These are phyloP conservation scores for Nyctibius bracteatus DNA, from an alignment of 2,113 vertebrate species.

Conservation along the genomic window DNA sequence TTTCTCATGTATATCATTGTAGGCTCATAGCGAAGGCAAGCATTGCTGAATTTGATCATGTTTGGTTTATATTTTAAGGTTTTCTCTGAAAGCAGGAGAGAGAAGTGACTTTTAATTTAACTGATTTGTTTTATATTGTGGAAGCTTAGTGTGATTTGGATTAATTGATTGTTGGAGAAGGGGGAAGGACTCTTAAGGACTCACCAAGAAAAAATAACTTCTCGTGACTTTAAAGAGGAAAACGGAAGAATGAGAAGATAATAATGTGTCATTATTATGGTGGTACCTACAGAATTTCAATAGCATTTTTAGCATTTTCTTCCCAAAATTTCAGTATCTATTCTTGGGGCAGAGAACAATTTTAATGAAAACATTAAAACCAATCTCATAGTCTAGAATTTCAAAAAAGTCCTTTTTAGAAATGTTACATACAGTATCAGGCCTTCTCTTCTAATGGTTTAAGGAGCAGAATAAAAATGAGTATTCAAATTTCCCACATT, in stretches of 20 bases:
- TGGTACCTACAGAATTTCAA: neutral
- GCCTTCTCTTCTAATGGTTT: neutral
- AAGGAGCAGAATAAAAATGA: neutral
- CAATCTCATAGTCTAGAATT: neutral
- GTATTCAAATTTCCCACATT: neutral
- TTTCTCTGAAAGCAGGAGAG: neutral
- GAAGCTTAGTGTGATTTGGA: neutral
- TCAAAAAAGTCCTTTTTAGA: neutral
- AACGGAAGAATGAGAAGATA: neutral
- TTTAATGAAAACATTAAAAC: neutral
- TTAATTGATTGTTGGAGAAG: neutral
- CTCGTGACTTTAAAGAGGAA: neutral
- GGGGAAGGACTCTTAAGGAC: neutral
- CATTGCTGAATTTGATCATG: neutral
- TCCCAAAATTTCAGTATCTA: neutral
- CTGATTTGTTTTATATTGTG: neutral
- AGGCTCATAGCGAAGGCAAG: neutral
- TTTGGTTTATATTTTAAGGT: neutral
- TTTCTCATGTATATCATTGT: fast-evolving
- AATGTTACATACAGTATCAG: neutral
- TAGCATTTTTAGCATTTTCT: neutral
- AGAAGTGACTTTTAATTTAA: neutral
- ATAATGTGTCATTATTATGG: neutral
- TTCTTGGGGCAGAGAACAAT: neutral
- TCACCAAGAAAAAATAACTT: neutral